These are phyloP conservation scores for Laspeyria flexula DNA, from an alignment of 2,888 invertebrate genomes.

Conservation along the genomic window DNA sequence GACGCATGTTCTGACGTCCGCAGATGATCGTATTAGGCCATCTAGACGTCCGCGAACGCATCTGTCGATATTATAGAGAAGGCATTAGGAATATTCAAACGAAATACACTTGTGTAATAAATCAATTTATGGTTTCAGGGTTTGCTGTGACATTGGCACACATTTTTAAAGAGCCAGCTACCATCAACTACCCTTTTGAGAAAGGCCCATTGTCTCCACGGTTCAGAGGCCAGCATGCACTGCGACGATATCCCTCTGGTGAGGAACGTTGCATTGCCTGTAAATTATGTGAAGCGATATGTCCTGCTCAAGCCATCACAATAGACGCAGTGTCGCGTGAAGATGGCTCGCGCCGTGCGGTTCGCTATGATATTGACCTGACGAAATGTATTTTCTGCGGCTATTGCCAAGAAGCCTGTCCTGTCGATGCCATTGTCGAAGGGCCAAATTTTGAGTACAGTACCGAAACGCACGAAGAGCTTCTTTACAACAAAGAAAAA, in stretches of 20 bases:
- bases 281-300: conserved; percentile 99
- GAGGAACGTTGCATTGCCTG: conserved; percentile 99
- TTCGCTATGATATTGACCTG: conserved; percentile 98
- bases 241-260: conserved; percentile 97
- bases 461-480: conserved; percentile 98
- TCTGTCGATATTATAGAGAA: too few species aligned
- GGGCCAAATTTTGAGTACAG: conserved; percentile 99
- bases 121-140: conserved; percentile 82
- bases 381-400: conserved; percentile 99
- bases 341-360: conserved; percentile 98
- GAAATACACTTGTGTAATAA: too few species aligned
- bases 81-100: too few species aligned
- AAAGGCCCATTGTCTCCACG: conserved; percentile 99
- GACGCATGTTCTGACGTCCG: too few species aligned
- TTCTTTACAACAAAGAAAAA: conserved; percentile 99
- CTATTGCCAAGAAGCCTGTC: conserved; percentile 99
- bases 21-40: too few species aligned
- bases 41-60: too few species aligned
- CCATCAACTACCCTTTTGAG: conserved; percentile 99
- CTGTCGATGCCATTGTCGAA: conserved; percentile 99
- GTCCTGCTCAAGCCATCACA: conserved; percentile 99
- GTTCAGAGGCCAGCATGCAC: conserved; percentile 99
- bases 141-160: conserved; percentile 92
- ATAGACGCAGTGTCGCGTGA: conserved; percentile 98
- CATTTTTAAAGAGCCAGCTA: conserved; percentile 93